A percentile compares a stretch with the other conserved stretches of the same genome.
Evolutionary conservation across 2,113 vertebrate species (phyloP).

Genomic region (Bubo blakistoni): DNA sequence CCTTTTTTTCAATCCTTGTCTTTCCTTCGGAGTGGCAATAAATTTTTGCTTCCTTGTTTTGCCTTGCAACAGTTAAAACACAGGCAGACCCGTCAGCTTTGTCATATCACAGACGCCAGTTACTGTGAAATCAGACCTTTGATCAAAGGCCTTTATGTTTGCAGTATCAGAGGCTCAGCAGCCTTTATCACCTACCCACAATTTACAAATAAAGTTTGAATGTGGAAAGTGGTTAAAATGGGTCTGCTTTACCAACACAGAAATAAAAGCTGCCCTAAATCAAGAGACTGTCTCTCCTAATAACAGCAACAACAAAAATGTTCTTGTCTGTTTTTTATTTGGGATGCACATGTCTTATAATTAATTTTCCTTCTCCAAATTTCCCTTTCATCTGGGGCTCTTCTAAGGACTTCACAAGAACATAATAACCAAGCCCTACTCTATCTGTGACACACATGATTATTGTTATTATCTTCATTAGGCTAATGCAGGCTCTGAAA

Average conservation of each 20-base stretch:
- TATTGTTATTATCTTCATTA: conserved; percentile 65
- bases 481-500: conserved; percentile 26
- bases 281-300: neutral
- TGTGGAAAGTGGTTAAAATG: neutral
- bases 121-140: neutral
- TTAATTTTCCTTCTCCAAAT: conserved; percentile 43
- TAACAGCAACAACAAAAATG: neutral
- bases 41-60: neutral
- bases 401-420: conserved; percentile 23
- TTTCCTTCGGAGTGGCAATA: neutral
- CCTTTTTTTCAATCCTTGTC: neutral
- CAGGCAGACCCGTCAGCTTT: neutral
- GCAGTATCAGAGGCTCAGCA: neutral
- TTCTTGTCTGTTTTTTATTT: conserved; percentile 30
- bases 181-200: neutral
- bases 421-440: conserved; percentile 35
- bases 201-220: conserved; percentile 1
- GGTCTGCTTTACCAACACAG: neutral
- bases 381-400: conserved; percentile 47
- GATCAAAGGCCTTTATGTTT: conserved; percentile 10
- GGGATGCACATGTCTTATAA: conserved; percentile 34
- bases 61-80: neutral
- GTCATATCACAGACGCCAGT: neutral
- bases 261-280: conserved; percentile 30
- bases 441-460: conserved; percentile 45